Percentiles rank a stretch among this genome's conserved stretches.
Evolutionary conservation across 1,140 invertebrate species (phyloP).

Genomic region (Listronotus bonariensis): DNA sequence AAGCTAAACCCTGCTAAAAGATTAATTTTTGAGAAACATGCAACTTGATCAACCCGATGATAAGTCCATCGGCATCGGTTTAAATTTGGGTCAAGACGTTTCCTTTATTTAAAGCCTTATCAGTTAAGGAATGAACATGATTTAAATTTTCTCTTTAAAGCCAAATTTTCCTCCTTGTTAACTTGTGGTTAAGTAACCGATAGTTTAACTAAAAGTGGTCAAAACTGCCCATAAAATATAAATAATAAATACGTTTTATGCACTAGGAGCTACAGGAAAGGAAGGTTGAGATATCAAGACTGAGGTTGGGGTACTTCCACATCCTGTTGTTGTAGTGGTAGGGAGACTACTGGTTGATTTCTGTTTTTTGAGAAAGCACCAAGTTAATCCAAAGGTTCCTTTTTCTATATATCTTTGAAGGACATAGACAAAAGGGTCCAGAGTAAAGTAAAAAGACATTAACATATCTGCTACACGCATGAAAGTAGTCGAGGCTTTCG

Average conservation of each 20-base stretch:
- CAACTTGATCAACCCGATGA: constrained; percentile 20
- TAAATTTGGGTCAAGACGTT: constrained; percentile 29
- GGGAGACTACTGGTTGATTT: constrained; percentile 38
- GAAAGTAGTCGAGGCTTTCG: constrained; percentile 55
- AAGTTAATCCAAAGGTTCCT: constrained; percentile 33
- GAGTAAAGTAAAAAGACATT: constrained; percentile 79
- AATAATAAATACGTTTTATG: constrained; percentile 1
- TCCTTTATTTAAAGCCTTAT: constrained; percentile 10
- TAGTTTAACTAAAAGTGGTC: background rate
- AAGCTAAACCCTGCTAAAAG: constrained; percentile 1
- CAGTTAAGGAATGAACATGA: constrained; percentile 4
- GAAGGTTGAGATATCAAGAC: constrained; percentile 30
- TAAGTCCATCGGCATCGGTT: constrained; percentile 21
- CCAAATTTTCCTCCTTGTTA: background rate
- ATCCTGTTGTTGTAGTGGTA: constrained; percentile 38
- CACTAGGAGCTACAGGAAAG: constrained; percentile 22
- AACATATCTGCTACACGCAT: constrained; percentile 71
- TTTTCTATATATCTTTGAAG: constrained; percentile 61
- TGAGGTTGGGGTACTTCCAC: constrained; percentile 39
- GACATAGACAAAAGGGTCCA: constrained; percentile 84
- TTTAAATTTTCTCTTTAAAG: constrained; percentile 1
- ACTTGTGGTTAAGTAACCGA: no score
- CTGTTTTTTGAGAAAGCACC: constrained; percentile 37
- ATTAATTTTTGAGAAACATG: constrained; percentile 34
- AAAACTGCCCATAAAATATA: background rate